Evolutionary conservation across 2,797 vertebrate species (phyloP).

Genomic region (Bryconaethiops microstoma): DNA sequence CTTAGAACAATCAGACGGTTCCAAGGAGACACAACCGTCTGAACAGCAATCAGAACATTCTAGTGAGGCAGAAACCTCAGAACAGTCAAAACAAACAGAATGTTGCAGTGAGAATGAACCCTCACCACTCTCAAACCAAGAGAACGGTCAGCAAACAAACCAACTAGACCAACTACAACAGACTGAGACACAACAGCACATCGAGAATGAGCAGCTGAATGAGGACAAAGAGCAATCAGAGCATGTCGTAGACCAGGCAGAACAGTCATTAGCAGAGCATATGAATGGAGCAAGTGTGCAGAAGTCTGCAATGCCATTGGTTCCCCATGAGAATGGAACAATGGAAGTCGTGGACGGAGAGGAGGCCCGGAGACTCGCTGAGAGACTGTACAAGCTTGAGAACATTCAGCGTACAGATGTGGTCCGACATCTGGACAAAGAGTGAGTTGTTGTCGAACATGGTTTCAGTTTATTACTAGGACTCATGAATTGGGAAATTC

Average conservation of each 20-base stretch:
- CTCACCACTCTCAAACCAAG: not conserved
- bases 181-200: constrained; percentile 12
- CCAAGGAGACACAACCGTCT: not conserved
- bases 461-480: not conserved
- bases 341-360: constrained; percentile 72
- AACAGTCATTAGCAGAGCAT: not conserved
- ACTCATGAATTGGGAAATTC: not conserved
- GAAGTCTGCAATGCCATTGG: constrained; percentile 9
- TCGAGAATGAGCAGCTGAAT: not conserved
- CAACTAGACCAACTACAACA: not conserved
- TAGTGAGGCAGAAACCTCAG: not conserved
- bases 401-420: constrained; percentile 85
- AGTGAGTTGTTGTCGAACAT: constrained; percentile 77
- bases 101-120: not conserved
- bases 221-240: not conserved
- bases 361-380: constrained; percentile 74
- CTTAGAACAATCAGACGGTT: constrained; percentile 5
- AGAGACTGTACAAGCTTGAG: constrained; percentile 81
- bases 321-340: constrained; percentile 64
- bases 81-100: not conserved
- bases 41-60: not conserved
- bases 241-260: not conserved
- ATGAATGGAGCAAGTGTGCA: not conserved
- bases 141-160: not conserved
- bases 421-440: constrained; percentile 89